These are phyloP conservation scores for Halocynthia aurantium DNA, from an alignment of 23 tunicate genomes.

Conservation along the genomic window DNA sequence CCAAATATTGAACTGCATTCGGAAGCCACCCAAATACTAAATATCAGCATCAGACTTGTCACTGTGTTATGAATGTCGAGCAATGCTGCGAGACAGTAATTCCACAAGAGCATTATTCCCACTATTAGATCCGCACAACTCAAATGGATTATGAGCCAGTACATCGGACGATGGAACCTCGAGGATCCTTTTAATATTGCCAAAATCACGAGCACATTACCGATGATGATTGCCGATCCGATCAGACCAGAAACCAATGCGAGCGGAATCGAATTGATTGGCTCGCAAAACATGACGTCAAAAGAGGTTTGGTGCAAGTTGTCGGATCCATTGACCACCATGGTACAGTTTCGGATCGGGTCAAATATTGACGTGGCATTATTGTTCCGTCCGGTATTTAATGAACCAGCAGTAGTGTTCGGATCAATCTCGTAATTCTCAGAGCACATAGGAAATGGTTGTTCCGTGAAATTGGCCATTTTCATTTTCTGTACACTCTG, in stretches of 20 bases:
- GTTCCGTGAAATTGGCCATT: too few species aligned
- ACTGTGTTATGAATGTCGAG: slow-evolving; percentile 46
- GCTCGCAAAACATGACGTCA: slow-evolving; percentile 34
- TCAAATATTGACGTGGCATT: too few species aligned
- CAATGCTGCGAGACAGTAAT: slow-evolving; percentile 67
- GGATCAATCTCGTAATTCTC: too few species aligned
- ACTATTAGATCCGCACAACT: slow-evolving; percentile 56
- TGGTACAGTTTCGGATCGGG: too few species aligned
- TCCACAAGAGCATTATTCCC: slow-evolving; percentile 86
- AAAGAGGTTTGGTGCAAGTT: not conserved
- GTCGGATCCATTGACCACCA: too few species aligned
- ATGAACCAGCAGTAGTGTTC: too few species aligned
- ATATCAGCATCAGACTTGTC: slow-evolving; percentile 30
- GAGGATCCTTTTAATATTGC: slow-evolving; percentile 62
- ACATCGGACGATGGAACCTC: slow-evolving; percentile 74
- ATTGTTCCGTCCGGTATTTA: too few species aligned
- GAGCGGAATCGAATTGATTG: slow-evolving; percentile 35
- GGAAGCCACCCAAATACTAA: slow-evolving; percentile 74
- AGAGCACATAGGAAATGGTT: too few species aligned
- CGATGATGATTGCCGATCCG: slow-evolving; percentile 31
- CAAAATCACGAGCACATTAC: slow-evolving; percentile 65
- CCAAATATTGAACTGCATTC: slow-evolving; percentile 65
- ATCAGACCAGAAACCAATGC: slow-evolving; percentile 63
- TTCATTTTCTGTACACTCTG: too few species aligned
- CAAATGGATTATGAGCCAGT: slow-evolving; percentile 77